phyloP scores from a whole-genome alignment of 2,797 vertebrate species.

The Aldrovandia affinis region DNA sequence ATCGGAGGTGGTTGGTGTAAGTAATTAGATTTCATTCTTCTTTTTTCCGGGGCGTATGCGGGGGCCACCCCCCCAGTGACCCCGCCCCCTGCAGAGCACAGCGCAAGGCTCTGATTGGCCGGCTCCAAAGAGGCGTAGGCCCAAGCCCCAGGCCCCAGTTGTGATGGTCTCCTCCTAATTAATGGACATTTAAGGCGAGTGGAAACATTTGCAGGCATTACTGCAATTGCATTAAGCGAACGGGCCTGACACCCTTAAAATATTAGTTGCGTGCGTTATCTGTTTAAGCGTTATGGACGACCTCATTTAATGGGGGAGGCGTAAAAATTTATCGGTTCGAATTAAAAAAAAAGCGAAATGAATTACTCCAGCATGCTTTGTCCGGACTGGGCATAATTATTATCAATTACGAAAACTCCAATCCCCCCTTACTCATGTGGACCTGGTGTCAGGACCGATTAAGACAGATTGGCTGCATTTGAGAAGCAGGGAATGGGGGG shows the following conservation, averaged over 20 bases:
- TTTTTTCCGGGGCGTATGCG: too few species aligned
- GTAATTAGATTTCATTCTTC: too few species aligned
- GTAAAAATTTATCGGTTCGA: constrained; percentile 47
- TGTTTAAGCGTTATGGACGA: constrained; percentile 49
- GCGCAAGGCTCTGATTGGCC: constrained; percentile 57
- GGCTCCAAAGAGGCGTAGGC: constrained; percentile 44
- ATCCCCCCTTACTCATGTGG: constrained; percentile 3
- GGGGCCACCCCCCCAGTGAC: background rate
- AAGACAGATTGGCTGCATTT: constrained; percentile 28
- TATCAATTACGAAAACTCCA: constrained; percentile 34
- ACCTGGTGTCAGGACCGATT: background rate
- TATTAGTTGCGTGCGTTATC: constrained; percentile 46
- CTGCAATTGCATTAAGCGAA: constrained; percentile 44
- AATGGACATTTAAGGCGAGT: constrained; percentile 31
- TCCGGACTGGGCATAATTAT: constrained; percentile 35
- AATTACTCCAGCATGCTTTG: constrained; percentile 48
- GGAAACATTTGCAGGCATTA: constrained; percentile 41
- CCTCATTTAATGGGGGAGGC: constrained; percentile 39
- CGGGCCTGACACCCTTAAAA: constrained; percentile 43
- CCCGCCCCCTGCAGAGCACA: background rate
- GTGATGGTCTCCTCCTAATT: constrained; percentile 23
- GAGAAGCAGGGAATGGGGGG: background rate
- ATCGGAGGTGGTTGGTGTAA: constrained; percentile 59
- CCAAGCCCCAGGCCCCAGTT: background rate
- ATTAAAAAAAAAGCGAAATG: constrained; percentile 44